Evolutionary conservation across 2,113 vertebrate species (phyloP).

Genomic region (Sigmodon hispidus): DNA sequence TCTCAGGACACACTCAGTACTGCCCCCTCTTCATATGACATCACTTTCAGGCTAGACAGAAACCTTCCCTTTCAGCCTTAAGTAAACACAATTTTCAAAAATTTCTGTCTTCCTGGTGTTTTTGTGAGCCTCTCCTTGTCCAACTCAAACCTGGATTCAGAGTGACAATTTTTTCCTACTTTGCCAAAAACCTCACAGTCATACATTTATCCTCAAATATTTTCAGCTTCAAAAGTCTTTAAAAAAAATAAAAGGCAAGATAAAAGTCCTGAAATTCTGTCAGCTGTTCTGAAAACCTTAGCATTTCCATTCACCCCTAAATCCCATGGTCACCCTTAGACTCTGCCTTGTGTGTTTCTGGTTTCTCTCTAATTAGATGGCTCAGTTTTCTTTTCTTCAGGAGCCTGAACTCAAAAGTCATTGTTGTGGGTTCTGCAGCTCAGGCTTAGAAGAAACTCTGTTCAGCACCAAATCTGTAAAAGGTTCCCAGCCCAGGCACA

Average conservation of each 20-base stretch:
- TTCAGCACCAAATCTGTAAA: not conserved
- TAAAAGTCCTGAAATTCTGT: slow-evolving; percentile 17
- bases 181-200: slow-evolving; percentile 50
- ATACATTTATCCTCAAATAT: slow-evolving; percentile 60
- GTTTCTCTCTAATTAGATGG: not conserved
- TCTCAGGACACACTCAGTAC: not conserved
- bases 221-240: slow-evolving; percentile 51
- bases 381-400: not conserved
- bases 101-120: slow-evolving; percentile 69
- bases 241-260: slow-evolving; percentile 9
- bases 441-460: not conserved
- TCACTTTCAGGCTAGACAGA: slow-evolving; percentile 68
- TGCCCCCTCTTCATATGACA: slow-evolving; percentile 50
- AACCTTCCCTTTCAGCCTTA: slow-evolving; percentile 55
- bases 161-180: slow-evolving; percentile 66
- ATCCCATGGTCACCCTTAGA: not conserved
- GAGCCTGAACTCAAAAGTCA: not conserved
- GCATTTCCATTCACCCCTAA: not conserved
- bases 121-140: slow-evolving; percentile 59
- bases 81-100: slow-evolving; percentile 64
- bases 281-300: slow-evolving; percentile 25
- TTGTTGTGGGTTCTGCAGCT: not conserved
- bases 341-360: not conserved
- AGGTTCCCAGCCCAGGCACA: not conserved
- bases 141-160: slow-evolving; percentile 64